Evolutionary conservation across 2,888 invertebrate genomes (phyloP), one percentile per base, ranked within the genome.

Genomic region (Heteromurus nitidus): DNA sequence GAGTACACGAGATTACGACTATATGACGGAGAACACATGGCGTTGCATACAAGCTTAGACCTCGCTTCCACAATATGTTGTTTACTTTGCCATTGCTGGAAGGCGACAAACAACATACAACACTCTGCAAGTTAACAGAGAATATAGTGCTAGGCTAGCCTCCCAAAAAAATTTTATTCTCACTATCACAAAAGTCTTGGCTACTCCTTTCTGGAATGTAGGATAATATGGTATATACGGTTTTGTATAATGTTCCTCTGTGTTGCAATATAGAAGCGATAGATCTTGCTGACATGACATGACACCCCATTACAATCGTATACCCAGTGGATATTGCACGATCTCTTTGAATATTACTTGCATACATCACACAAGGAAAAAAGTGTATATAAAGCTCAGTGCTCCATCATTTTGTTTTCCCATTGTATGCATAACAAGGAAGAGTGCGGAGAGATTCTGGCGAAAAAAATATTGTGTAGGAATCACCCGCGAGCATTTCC

Each of bases 241-340:
- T n/a, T n/a, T n/a, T n/a, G n/a, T n/a, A n/a, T n/a, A n/a, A n/a
- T n/a, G n/a, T n/a, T n/a, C n/a, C n/a, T n/a, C n/a, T n/a, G n/a
- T n/a, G n/a, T 47, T 26, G 44, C 11, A 22, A 24, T 26, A 42
- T 44, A 47, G 44, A 60, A 76, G 68, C 68, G 76, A 76, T 76
- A 76, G 76, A 76, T 76, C 76, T 76, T 76, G 68, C 76, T 76
- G 76, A 76, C 76, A 68, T 76, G 76, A 76, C 76, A 76, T 68
- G 76, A 76, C 76, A 76, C 76, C 76, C 76, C 60, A 76, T 76
- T 76, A 76, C 76, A 44, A 55, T 30, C 30, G 44, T 76, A 76
- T 76, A 68, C 68, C 76, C 76, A 76, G 64, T 68, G 76, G 68
- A 76, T 47, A 68, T 68, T 68, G 60, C 76, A 55, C 68, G 20